A percentile compares a stretch with the other conserved stretches of the same genome.
These are phyloP conservation scores for Folsomia candida DNA, from an alignment of 2,888 invertebrate genomes.

Conservation along the genomic window DNA sequence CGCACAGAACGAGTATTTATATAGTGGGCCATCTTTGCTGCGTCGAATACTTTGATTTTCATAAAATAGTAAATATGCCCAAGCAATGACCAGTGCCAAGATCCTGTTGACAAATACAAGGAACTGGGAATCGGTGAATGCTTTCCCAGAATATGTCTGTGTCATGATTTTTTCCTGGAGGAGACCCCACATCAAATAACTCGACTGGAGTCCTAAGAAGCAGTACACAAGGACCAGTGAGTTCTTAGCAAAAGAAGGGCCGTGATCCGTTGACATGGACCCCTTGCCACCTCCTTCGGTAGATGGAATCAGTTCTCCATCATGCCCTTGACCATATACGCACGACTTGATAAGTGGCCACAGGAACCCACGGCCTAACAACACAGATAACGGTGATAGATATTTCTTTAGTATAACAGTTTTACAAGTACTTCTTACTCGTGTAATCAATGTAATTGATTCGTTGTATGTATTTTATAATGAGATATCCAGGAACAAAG, in stretches of 20 bases:
- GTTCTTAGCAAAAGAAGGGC: conserved; percentile 54
- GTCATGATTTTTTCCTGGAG: conserved; percentile 99
- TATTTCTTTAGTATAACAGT: conserved; percentile 4
- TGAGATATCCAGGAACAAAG: conserved; percentile 76
- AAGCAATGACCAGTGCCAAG: conserved; percentile 74
- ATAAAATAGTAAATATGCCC: conserved; percentile 61
- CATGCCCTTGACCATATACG: conserved; percentile 43
- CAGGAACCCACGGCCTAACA: conserved; percentile 44
- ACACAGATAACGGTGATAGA: not conserved
- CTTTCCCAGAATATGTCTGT: conserved; percentile 65
- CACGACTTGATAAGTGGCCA: conserved; percentile 47
- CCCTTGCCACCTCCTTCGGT: conserved; percentile 13
- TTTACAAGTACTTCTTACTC: conserved; percentile 57
- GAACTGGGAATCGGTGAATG: conserved; percentile 92
- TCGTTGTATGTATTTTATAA: conserved; percentile 75
- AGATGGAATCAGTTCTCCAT: conserved; percentile 35
- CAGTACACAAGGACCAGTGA: conserved; percentile 69
- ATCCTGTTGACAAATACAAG: conserved; percentile 93
- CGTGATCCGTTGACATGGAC: conserved; percentile 14
- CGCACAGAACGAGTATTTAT: conserved; percentile 92
- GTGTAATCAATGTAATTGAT: conserved; percentile 77
- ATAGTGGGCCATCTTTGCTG: conserved; percentile 73
- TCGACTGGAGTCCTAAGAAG: conserved; percentile 81
- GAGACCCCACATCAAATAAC: conserved; percentile 93
- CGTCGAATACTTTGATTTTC: conserved; percentile 56